Conservation (phyloP, 2,888 invertebrate genomes). For the Nipponacmea schrenckii region DNA sequence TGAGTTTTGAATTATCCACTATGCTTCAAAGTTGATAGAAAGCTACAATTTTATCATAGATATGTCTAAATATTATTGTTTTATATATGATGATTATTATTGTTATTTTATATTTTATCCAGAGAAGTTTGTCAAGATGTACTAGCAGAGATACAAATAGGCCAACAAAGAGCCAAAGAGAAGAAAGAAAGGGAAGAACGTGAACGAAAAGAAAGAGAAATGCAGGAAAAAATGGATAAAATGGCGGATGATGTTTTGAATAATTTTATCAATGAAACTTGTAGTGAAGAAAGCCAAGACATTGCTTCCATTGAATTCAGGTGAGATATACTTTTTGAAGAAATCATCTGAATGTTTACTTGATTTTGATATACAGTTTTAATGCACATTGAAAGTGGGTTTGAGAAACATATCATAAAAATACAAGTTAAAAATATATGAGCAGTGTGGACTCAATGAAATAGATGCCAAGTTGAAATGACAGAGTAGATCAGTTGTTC, state of each 20-base stretch:
- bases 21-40: too few species aligned
- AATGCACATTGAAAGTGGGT: too few species aligned
- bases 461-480: conserved; percentile 43
- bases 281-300: conserved; percentile 35
- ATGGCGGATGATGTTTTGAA: conserved; percentile 31
- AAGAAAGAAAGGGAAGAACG: conserved; percentile 10
- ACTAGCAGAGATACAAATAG: neutral
- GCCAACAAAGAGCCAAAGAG: neutral
- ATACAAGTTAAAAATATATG: too few species aligned
- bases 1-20: too few species aligned
- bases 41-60: too few species aligned
- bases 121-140: conserved; percentile 9
- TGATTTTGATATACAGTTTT: too few species aligned
- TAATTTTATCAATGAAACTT: conserved; percentile 36
- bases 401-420: too few species aligned
- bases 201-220: conserved; percentile 13
- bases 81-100: too few species aligned
- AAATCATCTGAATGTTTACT: too few species aligned
- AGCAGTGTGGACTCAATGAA: too few species aligned
- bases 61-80: too few species aligned
- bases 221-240: conserved; percentile 26
- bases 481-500: conserved; percentile 29
- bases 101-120: too few species aligned
- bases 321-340: conserved; percentile 22
- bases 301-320: conserved; percentile 40